These are phyloP conservation scores for Rhagoletis pomonella DNA, from an alignment of 1,140 invertebrate genomes.

Conservation along the genomic window DNA sequence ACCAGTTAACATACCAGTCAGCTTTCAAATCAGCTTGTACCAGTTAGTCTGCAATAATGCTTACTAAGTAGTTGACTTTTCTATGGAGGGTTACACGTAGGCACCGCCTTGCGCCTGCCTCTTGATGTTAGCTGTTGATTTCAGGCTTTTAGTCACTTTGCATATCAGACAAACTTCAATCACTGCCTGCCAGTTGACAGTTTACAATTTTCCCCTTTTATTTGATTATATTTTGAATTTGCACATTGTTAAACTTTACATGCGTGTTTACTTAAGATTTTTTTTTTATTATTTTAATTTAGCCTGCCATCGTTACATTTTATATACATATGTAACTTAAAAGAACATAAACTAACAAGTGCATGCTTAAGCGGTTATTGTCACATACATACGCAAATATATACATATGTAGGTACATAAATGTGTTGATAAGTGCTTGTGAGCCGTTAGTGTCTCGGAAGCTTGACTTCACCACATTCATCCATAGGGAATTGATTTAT, in stretches of 20 bases:
- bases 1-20: too few relatives aligned
- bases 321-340: neutral
- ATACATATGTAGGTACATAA: neutral
- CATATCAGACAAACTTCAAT: slow-evolving; percentile 23
- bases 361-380: neutral
- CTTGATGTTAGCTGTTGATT: neutral
- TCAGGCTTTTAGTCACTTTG: neutral
- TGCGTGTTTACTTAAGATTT: neutral
- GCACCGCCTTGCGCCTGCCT: neutral
- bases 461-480: neutral
- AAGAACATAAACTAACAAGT: neutral
- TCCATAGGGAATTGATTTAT: neutral
- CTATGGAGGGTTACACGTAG: too few relatives aligned
- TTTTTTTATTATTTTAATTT: neutral
- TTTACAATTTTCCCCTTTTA: slow-evolving; percentile 18
- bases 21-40: too few relatives aligned
- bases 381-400: neutral
- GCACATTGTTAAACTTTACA: neutral
- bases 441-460: neutral
- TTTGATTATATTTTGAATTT: slow-evolving; percentile 9
- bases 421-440: neutral
- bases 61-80: too few relatives aligned
- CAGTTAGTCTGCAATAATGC: too few relatives aligned
- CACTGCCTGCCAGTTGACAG: slow-evolving; percentile 16
- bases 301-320: neutral